A percentile compares a stretch with the other conserved stretches of the same genome.
Conservation (phyloP, 2,113 vertebrate genomes). For the Pseudorhombus dupliciocellatus region DNA sequence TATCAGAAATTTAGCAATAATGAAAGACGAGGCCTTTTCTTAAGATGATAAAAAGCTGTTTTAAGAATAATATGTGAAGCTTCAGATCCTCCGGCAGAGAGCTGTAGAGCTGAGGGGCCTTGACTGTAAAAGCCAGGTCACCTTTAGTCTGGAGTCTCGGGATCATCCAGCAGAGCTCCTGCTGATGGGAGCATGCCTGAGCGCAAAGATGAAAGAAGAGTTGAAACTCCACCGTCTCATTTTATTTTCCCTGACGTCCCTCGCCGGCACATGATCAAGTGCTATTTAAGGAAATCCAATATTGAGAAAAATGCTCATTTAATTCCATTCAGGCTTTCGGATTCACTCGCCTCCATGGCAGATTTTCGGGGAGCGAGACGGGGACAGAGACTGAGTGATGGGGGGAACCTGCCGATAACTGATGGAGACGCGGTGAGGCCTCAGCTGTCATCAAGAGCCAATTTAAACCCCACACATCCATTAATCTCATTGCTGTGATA, state of each 20-base stretch:
- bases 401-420: constrained; percentile 59
- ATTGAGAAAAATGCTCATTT: constrained; percentile 29
- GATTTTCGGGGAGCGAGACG: constrained; percentile 10
- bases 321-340: constrained; percentile 45
- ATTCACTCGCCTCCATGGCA: constrained; percentile 50
- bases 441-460: constrained; percentile 66
- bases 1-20: too few species aligned
- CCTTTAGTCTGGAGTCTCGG: neutral
- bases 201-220: too few species aligned
- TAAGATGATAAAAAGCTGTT: too few species aligned
- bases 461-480: constrained; percentile 69
- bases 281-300: constrained; percentile 40
- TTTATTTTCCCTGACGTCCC: constrained; percentile 6
- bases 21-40: neutral
- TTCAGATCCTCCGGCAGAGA: neutral
- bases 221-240: neutral
- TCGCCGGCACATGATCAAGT: constrained; percentile 9
- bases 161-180: too few species aligned
- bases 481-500: constrained; percentile 72
- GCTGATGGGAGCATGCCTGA: too few species aligned
- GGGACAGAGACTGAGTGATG: constrained; percentile 52
- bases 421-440: constrained; percentile 64
- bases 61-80: too few species aligned
- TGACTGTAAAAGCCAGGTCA: neutral
- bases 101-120: neutral